Conservation (phyloP, 2,797 vertebrate genomes). For the Halcyon leucocephala region DNA sequence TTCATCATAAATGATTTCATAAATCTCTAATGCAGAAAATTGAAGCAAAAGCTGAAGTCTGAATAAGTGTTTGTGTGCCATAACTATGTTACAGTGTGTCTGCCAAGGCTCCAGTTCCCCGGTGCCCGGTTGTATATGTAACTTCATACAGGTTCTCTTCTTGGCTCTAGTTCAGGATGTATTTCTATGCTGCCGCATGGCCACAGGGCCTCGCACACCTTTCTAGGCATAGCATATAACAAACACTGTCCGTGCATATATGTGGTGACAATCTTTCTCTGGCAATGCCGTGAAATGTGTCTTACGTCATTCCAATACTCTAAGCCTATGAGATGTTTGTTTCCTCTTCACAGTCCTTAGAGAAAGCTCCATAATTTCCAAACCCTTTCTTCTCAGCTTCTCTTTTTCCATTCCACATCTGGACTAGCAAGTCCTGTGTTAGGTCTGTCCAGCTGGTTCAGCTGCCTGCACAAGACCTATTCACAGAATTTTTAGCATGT, state of each 20-base stretch:
- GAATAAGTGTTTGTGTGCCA: not conserved
- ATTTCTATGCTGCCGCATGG: not conserved
- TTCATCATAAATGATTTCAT: not conserved
- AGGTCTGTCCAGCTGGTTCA: not conserved
- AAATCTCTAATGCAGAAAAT: not conserved
- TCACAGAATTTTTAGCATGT: not conserved
- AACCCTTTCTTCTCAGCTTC: not conserved
- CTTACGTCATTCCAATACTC: not conserved
- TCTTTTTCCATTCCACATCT: not conserved
- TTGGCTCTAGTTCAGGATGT: not conserved
- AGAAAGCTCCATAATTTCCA: not conserved
- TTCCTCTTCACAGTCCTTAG: not conserved
- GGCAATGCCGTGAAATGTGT: not conserved
- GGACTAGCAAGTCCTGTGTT: not conserved
- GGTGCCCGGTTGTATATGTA: not conserved
- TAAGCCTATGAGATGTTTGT: not conserved
- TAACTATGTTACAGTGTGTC: not conserved
- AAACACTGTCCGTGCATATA: not conserved
- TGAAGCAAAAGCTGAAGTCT: not conserved
- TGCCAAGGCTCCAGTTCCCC: accelerated
- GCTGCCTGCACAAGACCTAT: not conserved
- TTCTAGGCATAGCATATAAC: not conserved
- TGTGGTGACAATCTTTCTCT: not conserved
- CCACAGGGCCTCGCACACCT: not conserved
- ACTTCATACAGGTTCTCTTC: not conserved